Base-by-base conservation (phyloP, 2,113 vertebrate species). In the Thymallus thymallus region DNA sequence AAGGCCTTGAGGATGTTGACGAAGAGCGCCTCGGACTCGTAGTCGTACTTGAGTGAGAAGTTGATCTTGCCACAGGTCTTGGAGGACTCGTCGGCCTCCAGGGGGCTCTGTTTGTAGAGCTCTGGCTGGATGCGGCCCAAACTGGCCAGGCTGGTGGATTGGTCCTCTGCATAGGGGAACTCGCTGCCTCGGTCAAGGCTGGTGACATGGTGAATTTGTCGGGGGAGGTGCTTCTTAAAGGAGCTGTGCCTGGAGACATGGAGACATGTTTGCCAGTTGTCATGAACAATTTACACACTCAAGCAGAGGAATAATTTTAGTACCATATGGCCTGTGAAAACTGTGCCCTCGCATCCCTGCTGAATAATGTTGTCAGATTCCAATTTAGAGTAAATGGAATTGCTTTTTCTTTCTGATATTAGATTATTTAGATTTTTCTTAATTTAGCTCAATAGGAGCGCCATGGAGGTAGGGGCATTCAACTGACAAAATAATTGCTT, bases 1-100 rank as follows among this genome's bases (percentile, higher is more conserved):
- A 95, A 90, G 71, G 94, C 95, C 88, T 95, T 95, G 77, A 95
- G 76, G 80, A 96, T 93, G 76, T 92, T 94, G 63, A 96, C 94
- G 67, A 94, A 82, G 64, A 96, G 90, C 29, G 92, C 91, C 84
- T 95, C 94, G 20, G 78, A 81, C 74, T 88, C 85, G 0, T 94
- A 94, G 76, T 92, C 93, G 51, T 94, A 94, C 23, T 90, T 88
- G 48, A 95, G 86, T 9, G 92, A 91, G 23, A 94, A 94, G 83
- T 93, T 94, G 79, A 94, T 91, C 24, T 91, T 91, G 18, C 94
- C 94, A 0, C 92, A 94, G 9, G 83, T 90, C 60, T 89, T 89
- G 70, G 77, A 81, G 12, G 84, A 83, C 58, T 87, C 86, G 9
- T 89, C 84, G 5, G 69, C 79, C 18, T 91, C 89, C 5, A 81